phyloP scores from a whole-genome alignment of 2,797 vertebrate species.

The Perodicticus potto region DNA sequence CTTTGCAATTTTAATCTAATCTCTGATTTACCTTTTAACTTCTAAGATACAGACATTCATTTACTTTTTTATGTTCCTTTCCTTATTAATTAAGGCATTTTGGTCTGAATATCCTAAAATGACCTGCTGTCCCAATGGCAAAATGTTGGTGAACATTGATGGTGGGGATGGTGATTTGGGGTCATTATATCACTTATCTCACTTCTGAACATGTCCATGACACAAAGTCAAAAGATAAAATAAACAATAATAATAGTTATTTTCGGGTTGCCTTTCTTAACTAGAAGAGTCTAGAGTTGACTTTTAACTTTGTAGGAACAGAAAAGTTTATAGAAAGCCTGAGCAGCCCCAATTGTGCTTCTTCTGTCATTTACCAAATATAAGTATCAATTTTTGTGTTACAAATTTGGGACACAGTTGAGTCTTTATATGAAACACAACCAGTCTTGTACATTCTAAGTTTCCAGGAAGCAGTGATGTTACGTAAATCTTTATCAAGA shows the following conservation, averaged over 20 bases:
- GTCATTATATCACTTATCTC: neutral
- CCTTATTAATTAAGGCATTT: neutral
- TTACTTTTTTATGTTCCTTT: neutral
- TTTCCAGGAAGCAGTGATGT: neutral
- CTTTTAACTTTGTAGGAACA: neutral
- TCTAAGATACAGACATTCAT: neutral
- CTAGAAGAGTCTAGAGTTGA: neutral
- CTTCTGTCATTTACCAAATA: neutral
- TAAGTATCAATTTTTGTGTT: neutral
- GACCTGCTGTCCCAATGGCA: neutral
- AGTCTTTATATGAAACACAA: neutral
- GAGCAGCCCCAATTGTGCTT: neutral
- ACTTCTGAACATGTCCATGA: neutral
- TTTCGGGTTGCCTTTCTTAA: neutral
- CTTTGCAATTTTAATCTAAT: constrained; percentile 14
- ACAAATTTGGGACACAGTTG: neutral
- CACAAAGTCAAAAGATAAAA: constrained; percentile 28
- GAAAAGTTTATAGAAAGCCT: neutral
- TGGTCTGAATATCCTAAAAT: neutral
- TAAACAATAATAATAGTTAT: neutral
- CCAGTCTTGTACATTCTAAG: neutral
- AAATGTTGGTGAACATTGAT: neutral
- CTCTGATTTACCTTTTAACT: neutral
- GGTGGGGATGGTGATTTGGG: neutral
- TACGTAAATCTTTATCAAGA: neutral